A percentile compares a stretch with the other conserved stretches of the same genome.
Conservation (phyloP, 2,113 vertebrate species). For the Channa argus region DNA sequence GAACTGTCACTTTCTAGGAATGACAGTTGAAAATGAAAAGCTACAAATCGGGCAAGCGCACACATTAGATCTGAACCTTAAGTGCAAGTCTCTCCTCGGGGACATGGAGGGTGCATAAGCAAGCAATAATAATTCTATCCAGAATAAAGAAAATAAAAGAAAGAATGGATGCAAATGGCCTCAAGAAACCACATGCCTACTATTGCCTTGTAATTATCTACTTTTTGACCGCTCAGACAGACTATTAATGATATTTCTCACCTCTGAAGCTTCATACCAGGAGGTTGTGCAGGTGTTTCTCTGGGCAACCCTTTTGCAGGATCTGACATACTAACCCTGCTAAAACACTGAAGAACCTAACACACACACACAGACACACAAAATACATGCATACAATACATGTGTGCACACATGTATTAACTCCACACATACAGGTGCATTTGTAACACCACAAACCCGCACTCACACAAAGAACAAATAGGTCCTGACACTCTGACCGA, state of each 20-base stretch:
- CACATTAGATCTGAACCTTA: slow-evolving; percentile 9
- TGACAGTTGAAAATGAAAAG: slow-evolving; percentile 36
- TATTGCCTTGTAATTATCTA: not conserved
- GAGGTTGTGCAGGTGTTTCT: slow-evolving; percentile 7
- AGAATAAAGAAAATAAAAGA: not conserved
- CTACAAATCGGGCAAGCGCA: slow-evolving; percentile 24
- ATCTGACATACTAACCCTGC: slow-evolving; percentile 42
- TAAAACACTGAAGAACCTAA: not conserved
- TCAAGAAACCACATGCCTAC: not conserved
- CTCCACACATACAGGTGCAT: slow-evolving; percentile 28
- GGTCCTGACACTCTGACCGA: slow-evolving; percentile 60
- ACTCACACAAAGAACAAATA: slow-evolving; percentile 37
- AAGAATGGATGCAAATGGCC: not conserved
- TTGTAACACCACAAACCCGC: slow-evolving; percentile 1
- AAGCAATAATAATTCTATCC: not conserved
- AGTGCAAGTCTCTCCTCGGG: slow-evolving; percentile 1
- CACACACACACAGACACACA: slow-evolving; percentile 4
- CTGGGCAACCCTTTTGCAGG: slow-evolving; percentile 25
- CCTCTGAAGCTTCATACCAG: slow-evolving; percentile 5
- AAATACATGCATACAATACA: slow-evolving; percentile 1
- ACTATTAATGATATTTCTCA: slow-evolving; percentile 4
- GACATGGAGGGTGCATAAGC: not conserved
- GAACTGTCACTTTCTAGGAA: slow-evolving; percentile 56
- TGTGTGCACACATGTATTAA: slow-evolving; percentile 1
- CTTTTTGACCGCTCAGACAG: slow-evolving; percentile 1